Evolutionary conservation across 2,888 invertebrate genomes (phyloP), one percentile per base, ranked within the genome.

Genomic region (Mesopsocus fuscifrons): DNA sequence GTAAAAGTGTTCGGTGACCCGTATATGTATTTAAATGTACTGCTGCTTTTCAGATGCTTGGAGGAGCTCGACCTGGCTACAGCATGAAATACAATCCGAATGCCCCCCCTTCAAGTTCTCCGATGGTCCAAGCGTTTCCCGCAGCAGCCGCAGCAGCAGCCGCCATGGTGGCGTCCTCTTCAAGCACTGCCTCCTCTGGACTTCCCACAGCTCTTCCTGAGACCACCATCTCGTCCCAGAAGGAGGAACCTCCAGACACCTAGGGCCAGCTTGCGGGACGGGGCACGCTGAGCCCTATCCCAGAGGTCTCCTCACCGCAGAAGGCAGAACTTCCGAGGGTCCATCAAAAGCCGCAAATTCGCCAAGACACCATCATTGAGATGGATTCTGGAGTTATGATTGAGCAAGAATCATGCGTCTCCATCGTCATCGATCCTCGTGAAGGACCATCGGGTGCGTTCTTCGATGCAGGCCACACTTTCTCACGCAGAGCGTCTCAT

Each of bases 251-350:
- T 33, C 32, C 13, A 35, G 23, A 23, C 18, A 38, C 13, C 38
- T 38, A 38, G 38, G 21, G 13, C 38, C 17, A 38, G 21, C 17
- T 20, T 38, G 15, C 38, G 20, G 38, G 20, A 13, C 38, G 17
- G 20, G 38, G 38, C n/a, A 38, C 15, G 20, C 38, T 50, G 50
- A 21, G 38, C 21, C 59, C 59, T 32, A 58, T 55, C 40, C 52
- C 56, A 45, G 61, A 59, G 47, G 59, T 60, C 47, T 56, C 53
- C 43, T 58, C 57, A 13, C 38, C 38, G 13, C n/a, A 13, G 17
- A 16, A 20, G 16, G 21, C 38, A 38, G 17, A 26, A 6, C 26
- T 6, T 9, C 8, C 26, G 26, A 26, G 11, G 26, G n/a, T n/a
- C n/a, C n/a, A n/a, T n/a, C 6, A 26, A 11, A 26, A 9, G 11